Evolutionary conservation across 2,113 vertebrate species (phyloP).

Genomic region (Caloenas nicobarica): DNA sequence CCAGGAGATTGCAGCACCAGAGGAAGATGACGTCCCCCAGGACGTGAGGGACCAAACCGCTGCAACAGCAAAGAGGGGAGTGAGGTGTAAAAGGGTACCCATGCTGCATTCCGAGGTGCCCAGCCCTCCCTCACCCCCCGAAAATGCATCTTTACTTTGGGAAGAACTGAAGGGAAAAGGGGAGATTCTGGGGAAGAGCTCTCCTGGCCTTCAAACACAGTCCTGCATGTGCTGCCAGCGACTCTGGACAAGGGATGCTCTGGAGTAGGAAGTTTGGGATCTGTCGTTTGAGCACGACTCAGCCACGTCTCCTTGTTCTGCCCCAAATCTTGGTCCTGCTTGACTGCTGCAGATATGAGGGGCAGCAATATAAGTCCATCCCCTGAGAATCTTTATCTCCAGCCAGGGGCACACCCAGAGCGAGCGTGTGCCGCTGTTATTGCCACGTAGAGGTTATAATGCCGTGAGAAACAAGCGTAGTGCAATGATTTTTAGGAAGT

Average conservation of each 20-base stretch:
- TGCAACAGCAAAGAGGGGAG: constrained; percentile 64
- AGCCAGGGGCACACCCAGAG: not conserved
- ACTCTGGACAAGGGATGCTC: not conserved
- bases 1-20: constrained; percentile 90
- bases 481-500: not conserved
- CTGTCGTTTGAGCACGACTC: not conserved
- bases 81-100: constrained; percentile 14
- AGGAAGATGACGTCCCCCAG: constrained; percentile 90
- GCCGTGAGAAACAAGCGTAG: not conserved
- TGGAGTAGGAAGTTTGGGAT: not conserved
- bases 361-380: not conserved
- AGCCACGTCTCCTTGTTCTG: not conserved
- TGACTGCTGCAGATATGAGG: not conserved
- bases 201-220: not conserved
- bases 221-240: accelerated
- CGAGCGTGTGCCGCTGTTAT: accelerated
- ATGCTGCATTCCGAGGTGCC: not conserved
- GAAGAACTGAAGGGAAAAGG: not conserved
- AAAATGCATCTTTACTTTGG: not conserved
- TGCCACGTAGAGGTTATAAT: accelerated
- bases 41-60: constrained; percentile 85
- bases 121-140: not conserved
- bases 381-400: not conserved
- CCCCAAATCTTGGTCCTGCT: not conserved
- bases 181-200: not conserved